Evolutionary conservation across 2,888 invertebrate species (phyloP).

Genomic region (Cloeon dipterum): DNA sequence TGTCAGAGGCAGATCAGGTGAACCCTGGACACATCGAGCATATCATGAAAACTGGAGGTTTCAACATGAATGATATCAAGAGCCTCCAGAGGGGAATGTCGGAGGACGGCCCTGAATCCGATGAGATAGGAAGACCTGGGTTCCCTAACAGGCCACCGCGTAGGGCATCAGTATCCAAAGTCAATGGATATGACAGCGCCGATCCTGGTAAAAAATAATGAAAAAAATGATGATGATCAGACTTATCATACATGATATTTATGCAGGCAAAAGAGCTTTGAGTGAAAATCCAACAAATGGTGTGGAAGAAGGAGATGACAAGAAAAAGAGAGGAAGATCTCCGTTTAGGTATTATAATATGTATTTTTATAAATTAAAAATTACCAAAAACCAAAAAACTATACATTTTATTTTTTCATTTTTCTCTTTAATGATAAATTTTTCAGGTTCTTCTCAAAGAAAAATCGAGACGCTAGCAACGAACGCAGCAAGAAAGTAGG

Average conservation of each 20-base stretch:
- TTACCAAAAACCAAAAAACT: conserved; percentile 3
- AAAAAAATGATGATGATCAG: too few species aligned
- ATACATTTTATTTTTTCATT: too few species aligned
- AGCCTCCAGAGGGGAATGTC: conserved; percentile 63
- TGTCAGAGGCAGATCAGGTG: conserved; percentile 44
- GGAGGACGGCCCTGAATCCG: conserved; percentile 55
- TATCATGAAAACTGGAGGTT: conserved; percentile 68
- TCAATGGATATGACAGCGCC: conserved; percentile 8
- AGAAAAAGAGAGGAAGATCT: conserved; percentile 65
- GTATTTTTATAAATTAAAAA: not conserved
- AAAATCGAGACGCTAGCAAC: conserved; percentile 46
- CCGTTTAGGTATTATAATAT: conserved; percentile 50
- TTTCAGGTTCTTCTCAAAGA: conserved; percentile 49
- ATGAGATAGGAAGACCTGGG: conserved; percentile 28
- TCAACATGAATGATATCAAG: conserved; percentile 84
- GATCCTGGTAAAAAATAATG: not conserved
- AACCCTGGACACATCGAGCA: conserved; percentile 65
- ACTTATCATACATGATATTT: too few species aligned
- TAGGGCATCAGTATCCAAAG: conserved; percentile 45
- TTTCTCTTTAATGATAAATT: not conserved
- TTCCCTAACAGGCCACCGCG: conserved; percentile 46
- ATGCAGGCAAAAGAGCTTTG: conserved; percentile 10
- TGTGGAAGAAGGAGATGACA: conserved; percentile 33
- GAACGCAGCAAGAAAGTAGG: conserved; percentile 43
- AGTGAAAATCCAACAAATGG: conserved; percentile 14